A percentile compares a stretch with the other conserved stretches of the same genome.
These are phyloP conservation scores for Echeneis naucrates DNA, from an alignment of 2,797 vertebrate genomes.

Conservation along the genomic window DNA sequence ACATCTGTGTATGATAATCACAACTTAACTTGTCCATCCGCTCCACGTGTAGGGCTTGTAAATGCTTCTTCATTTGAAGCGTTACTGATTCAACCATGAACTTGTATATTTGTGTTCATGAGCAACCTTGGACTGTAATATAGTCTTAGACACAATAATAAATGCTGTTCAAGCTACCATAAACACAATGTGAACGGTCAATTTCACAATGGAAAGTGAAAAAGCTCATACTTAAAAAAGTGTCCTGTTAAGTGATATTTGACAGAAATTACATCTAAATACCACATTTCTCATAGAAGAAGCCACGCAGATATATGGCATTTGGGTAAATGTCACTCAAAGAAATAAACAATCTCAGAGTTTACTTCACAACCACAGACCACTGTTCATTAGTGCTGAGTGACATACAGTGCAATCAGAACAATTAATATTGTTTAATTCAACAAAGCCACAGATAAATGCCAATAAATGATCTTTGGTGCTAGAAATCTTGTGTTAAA, in stretches of 20 bases:
- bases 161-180: neutral
- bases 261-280: slow-evolving; percentile 78
- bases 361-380: slow-evolving; percentile 65
- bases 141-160: slow-evolving; percentile 7
- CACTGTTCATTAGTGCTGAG: slow-evolving; percentile 79
- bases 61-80: neutral
- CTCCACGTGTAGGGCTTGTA: neutral
- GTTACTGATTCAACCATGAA: neutral
- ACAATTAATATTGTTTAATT: slow-evolving; percentile 71
- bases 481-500: slow-evolving; percentile 70
- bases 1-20: neutral
- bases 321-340: slow-evolving; percentile 86
- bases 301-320: slow-evolving; percentile 77
- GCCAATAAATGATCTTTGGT: slow-evolving; percentile 76
- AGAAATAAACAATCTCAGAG: slow-evolving; percentile 75
- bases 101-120: neutral
- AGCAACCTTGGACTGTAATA: neutral
- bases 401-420: slow-evolving; percentile 75
- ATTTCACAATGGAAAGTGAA: slow-evolving; percentile 45
- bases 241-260: slow-evolving; percentile 80
- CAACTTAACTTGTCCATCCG: neutral
- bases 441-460: slow-evolving; percentile 72
- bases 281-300: slow-evolving; percentile 61
- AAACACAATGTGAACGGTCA: slow-evolving; percentile 14
- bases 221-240: slow-evolving; percentile 56